Percentiles rank a stretch among this genome's conserved stretches.
Conservation (phyloP, 1,140 invertebrate species). For the Paraescarpia echinospica region DNA sequence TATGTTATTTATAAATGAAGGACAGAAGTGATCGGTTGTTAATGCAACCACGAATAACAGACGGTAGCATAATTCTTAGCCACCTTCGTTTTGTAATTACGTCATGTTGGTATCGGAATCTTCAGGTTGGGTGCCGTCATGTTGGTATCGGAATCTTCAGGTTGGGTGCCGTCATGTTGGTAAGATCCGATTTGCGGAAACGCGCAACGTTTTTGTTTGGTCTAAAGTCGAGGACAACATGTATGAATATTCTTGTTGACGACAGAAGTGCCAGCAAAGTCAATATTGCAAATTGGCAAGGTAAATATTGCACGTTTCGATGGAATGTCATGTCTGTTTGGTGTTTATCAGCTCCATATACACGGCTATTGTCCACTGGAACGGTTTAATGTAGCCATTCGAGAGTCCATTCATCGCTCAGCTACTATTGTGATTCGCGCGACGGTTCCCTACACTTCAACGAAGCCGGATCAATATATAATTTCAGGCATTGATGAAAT, state of each 20-base stretch:
- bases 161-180: too few relatives aligned
- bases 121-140: too few relatives aligned
- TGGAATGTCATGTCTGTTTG: neutral
- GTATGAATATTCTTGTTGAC: neutral
- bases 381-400: neutral
- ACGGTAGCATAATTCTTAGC: too few relatives aligned
- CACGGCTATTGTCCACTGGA: neutral
- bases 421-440: neutral
- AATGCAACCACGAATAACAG: too few relatives aligned
- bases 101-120: too few relatives aligned
- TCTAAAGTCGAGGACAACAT: neutral
- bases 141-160: too few relatives aligned
- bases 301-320: neutral
- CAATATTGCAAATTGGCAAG: slow-evolving; percentile 5
- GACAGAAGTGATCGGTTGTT: too few relatives aligned
- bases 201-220: neutral
- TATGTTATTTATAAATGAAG: too few relatives aligned
- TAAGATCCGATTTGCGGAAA: neutral
- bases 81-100: too few relatives aligned
- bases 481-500: neutral
- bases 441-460: neutral
- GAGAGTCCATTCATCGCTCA: neutral
- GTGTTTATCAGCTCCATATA: neutral
- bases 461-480: neutral
- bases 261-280: neutral